Evolutionary conservation across 1,140 invertebrate species (phyloP).

Genomic region (Zophobas atratus): DNA sequence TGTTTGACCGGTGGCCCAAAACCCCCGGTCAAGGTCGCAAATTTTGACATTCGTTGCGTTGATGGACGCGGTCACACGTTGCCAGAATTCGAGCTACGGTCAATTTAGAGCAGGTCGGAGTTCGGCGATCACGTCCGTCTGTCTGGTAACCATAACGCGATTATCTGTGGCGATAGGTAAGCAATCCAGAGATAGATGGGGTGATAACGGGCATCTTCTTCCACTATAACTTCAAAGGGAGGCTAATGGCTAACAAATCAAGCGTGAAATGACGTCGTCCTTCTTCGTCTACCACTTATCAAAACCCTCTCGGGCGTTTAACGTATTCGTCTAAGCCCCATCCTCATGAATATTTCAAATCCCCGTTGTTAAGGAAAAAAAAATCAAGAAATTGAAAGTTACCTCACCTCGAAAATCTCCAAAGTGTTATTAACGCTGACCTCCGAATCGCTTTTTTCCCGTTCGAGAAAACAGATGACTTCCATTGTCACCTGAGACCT

Average conservation of each 20-base stretch:
- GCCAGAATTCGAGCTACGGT: neutral
- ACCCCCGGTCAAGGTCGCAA: too few species aligned
- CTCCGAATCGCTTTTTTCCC: neutral
- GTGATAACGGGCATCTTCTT: conserved; percentile 46
- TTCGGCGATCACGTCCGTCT: neutral
- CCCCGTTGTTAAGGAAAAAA: conserved; percentile 24
- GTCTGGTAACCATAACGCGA: conserved; percentile 30
- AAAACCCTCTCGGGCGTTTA: conserved; percentile 49
- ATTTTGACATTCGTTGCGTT: too few species aligned
- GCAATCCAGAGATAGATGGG: conserved; percentile 46
- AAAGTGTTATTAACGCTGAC: conserved; percentile 22
- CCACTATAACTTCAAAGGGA: conserved; percentile 45
- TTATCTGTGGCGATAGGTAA: conserved; percentile 43
- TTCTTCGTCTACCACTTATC: conserved; percentile 47
- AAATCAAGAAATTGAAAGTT: conserved; percentile 28
- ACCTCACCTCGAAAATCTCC: neutral
- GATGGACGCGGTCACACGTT: too few species aligned
- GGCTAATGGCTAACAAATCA: conserved; percentile 57
- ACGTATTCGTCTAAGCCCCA: conserved; percentile 45
- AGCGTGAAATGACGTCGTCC: conserved; percentile 56
- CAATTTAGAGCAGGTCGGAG: conserved; percentile 4
- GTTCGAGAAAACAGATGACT: conserved; percentile 1
- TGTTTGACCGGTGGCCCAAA: too few species aligned
- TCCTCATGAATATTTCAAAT: conserved; percentile 52
- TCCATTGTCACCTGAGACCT: conserved; percentile 32